Conservation (phyloP, 2,113 vertebrate genomes). For the Pangasianodon gigas region DNA sequence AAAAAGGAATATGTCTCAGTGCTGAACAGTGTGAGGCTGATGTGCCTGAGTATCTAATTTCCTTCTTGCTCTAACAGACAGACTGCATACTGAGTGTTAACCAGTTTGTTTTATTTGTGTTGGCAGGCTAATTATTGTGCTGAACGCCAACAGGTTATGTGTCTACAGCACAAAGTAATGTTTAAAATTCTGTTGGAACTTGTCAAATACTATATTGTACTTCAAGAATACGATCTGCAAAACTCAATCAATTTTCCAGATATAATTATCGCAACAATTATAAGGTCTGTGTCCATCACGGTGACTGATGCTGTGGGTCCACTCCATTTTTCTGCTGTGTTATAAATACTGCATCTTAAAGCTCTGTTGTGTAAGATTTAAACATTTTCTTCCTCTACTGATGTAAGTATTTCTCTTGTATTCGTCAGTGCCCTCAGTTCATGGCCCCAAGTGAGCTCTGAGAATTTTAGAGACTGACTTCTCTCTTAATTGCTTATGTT, state of each 20-base stretch:
- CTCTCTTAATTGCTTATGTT: not conserved
- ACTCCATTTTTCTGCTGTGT: not conserved
- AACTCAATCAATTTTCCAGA: not conserved
- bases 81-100: not conserved
- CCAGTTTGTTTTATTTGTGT: not conserved
- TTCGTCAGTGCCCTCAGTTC: not conserved
- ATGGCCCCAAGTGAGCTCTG: not conserved
- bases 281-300: not conserved
- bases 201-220: not conserved
- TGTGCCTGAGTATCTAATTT: not conserved
- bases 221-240: not conserved
- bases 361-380: not conserved
- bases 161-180: not conserved
- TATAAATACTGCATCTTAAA: not conserved
- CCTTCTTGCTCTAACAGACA: not conserved
- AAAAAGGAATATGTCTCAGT: not conserved
- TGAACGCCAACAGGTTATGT: not conserved
- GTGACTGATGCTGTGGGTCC: not conserved
- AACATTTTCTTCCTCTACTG: not conserved
- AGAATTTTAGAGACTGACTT: not conserved
- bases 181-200: no score
- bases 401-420: not conserved
- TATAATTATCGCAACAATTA: not conserved
- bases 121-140: not conserved
- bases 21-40: constrained; percentile 2